Percentiles rank a stretch among this genome's conserved stretches.
These are phyloP conservation scores for Aviceda subcristata DNA, from an alignment of 2,113 vertebrate species.

Conservation along the genomic window DNA sequence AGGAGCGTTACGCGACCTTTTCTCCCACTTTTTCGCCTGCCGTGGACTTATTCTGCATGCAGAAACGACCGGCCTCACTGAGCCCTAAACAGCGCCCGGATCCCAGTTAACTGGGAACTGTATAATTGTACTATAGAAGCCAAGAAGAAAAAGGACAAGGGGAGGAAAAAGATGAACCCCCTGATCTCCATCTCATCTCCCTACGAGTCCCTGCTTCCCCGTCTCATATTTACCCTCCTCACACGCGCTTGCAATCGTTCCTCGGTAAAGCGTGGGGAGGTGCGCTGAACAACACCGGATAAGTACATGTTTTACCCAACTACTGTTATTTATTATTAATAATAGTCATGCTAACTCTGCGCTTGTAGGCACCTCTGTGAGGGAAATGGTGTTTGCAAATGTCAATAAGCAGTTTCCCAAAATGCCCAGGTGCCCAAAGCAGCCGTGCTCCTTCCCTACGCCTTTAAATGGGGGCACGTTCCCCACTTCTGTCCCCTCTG, in stretches of 20 bases:
- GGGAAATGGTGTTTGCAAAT: neutral
- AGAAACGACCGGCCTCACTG: neutral
- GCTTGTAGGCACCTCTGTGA: conserved; percentile 43
- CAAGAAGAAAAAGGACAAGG: neutral
- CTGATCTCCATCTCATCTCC: neutral
- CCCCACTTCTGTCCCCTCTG: neutral
- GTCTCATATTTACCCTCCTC: neutral
- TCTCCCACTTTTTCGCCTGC: neutral
- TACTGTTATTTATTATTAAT: conserved; percentile 59
- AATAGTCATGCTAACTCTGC: conserved; percentile 34
- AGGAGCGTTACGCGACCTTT: neutral
- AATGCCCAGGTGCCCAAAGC: neutral
- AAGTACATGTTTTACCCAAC: conserved; percentile 7
- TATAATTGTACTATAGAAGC: neutral
- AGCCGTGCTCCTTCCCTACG: neutral
- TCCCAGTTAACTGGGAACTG: neutral
- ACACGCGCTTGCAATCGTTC: neutral
- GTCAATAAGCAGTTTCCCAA: neutral
- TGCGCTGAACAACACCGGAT: neutral
- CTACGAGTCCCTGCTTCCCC: neutral
- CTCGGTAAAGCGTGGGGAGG: neutral
- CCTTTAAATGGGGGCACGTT: neutral
- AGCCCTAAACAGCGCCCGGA: fast-evolving
- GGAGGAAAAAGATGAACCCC: neutral
- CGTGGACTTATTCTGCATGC: neutral